A percentile compares a stretch with the other conserved stretches of the same genome.
Conservation (phyloP, 2,888 invertebrate genomes). For the Listrodromus nycthemerus region DNA sequence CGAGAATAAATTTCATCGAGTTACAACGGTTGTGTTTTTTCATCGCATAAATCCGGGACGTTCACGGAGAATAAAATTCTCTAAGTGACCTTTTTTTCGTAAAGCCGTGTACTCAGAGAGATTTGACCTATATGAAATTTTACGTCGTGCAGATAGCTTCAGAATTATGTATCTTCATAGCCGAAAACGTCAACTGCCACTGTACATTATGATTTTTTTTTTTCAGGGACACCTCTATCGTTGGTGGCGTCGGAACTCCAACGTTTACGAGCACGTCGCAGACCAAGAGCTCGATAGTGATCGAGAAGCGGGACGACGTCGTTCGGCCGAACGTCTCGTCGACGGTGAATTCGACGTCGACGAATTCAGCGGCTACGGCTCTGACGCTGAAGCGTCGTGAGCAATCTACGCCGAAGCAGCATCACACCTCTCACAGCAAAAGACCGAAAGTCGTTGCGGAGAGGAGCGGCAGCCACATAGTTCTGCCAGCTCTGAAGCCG, state of each 20-base stretch:
- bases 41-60: too few relatives aligned
- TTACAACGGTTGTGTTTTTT: too few relatives aligned
- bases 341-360: slow-evolving; percentile 72
- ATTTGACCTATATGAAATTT: too few relatives aligned
- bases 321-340: slow-evolving; percentile 86
- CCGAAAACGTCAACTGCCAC: neutral
- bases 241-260: slow-evolving; percentile 85
- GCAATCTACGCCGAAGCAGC: slow-evolving; percentile 73
- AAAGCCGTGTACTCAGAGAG: too few relatives aligned
- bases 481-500: slow-evolving; percentile 80
- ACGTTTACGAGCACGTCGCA: slow-evolving; percentile 92
- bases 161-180: neutral
- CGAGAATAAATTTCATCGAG: too few relatives aligned
- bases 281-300: slow-evolving; percentile 91
- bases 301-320: slow-evolving; percentile 90
- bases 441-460: slow-evolving; percentile 78
- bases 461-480: slow-evolving; percentile 74
- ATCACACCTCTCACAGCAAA: slow-evolving; percentile 74
- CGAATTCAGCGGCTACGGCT: slow-evolving; percentile 72
- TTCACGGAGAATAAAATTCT: too few relatives aligned
- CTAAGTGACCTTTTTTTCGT: too few relatives aligned
- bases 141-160: too few relatives aligned
- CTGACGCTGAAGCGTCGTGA: slow-evolving; percentile 80
- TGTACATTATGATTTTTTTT: neutral
- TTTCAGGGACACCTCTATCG: slow-evolving; percentile 84